Evolutionary conservation across 2,797 vertebrate species (phyloP).

Genomic region (Urophycis tenuis): DNA sequence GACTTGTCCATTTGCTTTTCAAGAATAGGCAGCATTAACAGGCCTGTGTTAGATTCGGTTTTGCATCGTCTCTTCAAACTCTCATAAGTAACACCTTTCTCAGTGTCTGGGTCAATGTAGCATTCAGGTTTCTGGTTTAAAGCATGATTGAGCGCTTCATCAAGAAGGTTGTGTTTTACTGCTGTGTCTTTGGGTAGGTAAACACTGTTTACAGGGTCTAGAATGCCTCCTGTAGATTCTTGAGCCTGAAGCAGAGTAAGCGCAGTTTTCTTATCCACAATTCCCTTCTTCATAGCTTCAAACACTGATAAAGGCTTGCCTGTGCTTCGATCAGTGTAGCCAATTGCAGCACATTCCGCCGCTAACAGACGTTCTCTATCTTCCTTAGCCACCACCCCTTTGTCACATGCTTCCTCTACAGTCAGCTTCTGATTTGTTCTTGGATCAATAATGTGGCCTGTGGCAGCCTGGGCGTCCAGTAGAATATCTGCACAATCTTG

Average conservation of each 20-base stretch:
- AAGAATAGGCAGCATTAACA: too few relatives aligned
- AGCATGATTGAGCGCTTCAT: conserved; percentile 75
- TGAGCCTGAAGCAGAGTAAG: conserved; percentile 87
- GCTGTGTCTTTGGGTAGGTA: conserved; percentile 85
- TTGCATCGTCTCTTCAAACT: too few relatives aligned
- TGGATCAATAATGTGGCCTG: conserved; percentile 88
- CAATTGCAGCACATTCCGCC: conserved; percentile 82
- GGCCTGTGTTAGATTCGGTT: too few relatives aligned
- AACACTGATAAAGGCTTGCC: conserved; percentile 76
- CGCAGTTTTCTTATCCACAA: conserved; percentile 78
- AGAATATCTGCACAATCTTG: conserved; percentile 74
- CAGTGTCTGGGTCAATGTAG: conserved; percentile 84
- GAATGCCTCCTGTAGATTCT: conserved; percentile 83
- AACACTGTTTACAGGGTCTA: conserved; percentile 85
- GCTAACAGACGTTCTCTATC: conserved; percentile 80
- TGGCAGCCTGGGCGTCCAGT: conserved; percentile 88
- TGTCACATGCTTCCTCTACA: conserved; percentile 80
- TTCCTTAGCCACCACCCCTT: conserved; percentile 78
- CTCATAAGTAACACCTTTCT: too few relatives aligned
- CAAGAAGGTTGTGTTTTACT: conserved; percentile 77
- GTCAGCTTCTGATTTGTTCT: conserved; percentile 87
- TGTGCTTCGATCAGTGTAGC: conserved; percentile 82
- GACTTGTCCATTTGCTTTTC: background rate
- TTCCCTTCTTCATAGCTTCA: conserved; percentile 86
- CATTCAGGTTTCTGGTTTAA: conserved; percentile 77